Percentiles rank a stretch among this genome's conserved stretches.
phyloP scores from a whole-genome alignment of 2,113 vertebrate genomes.

The Caloenas nicobarica region DNA sequence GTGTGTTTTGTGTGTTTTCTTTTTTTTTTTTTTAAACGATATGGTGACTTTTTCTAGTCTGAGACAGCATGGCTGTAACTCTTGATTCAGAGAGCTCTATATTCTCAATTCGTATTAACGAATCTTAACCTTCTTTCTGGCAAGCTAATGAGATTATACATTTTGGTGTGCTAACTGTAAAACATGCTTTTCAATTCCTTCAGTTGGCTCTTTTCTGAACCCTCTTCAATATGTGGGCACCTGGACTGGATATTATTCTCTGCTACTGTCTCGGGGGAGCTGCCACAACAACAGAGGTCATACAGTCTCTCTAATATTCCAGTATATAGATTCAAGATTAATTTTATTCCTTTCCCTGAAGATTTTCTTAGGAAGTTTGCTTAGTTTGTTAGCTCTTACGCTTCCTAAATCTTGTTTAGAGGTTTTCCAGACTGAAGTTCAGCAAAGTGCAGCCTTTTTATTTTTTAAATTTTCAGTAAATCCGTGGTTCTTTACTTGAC shows the following conservation, averaged over 20 bases:
- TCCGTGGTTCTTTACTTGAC: neutral
- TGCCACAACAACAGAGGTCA: neutral
- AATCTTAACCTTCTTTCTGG: neutral
- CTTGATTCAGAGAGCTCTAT: neutral
- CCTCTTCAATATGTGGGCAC: neutral
- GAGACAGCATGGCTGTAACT: neutral
- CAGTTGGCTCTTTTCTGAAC: neutral
- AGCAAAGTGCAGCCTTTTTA: neutral
- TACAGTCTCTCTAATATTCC: neutral
- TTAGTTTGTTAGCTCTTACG: neutral
- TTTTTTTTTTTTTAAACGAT: neutral
- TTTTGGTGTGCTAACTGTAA: neutral
- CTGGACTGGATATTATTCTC: neutral
- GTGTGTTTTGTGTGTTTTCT: too few relatives aligned
- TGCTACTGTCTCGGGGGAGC: neutral
- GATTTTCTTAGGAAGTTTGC: neutral
- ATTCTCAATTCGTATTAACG: neutral
- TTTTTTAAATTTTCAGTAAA: neutral
- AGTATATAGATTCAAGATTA: neutral
- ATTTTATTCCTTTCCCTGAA: neutral
- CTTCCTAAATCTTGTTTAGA: neutral
- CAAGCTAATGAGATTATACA: accelerated
- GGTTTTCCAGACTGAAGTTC: neutral
- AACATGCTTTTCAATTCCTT: neutral
- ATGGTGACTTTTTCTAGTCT: neutral